A percentile compares a stretch with the other conserved stretches of the same genome.
phyloP scores from a whole-genome alignment of 2,797 vertebrate species.

The Eurystomus glaucurus region DNA sequence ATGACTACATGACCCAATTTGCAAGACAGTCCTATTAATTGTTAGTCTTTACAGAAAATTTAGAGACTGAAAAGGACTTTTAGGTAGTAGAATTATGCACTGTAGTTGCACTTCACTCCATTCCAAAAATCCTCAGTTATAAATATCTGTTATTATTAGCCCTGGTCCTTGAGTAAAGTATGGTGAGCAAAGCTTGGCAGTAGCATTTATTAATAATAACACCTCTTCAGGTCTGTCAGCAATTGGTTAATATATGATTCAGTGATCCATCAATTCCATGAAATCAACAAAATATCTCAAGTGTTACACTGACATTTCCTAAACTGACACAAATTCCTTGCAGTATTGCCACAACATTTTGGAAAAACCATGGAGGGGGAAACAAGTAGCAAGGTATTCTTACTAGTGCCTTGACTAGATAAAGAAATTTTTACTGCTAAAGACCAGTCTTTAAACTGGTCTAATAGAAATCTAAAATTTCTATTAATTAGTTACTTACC shows the following conservation, averaged over 20 bases:
- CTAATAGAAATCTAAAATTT: no score
- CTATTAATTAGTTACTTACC: not conserved
- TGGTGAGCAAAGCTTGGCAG: not conserved
- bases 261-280: not conserved
- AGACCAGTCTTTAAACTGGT: no score
- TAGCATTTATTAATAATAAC: not conserved
- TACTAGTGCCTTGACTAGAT: not conserved
- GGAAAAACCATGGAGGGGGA: not conserved
- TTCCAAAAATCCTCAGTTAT: not conserved
- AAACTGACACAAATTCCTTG: not conserved
- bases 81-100: not conserved
- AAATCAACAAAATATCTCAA: not conserved
- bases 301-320: not conserved
- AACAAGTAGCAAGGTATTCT: not conserved
- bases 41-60: not conserved
- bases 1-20: not conserved
- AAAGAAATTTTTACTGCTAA: not conserved
- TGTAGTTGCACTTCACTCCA: not conserved
- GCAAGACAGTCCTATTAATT: not conserved
- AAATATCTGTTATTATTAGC: not conserved
- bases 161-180: not conserved
- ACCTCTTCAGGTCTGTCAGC: not conserved
- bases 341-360: not conserved
- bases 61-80: not conserved
- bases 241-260: rapidly evolving